Base-by-base conservation (phyloP, 2,888 invertebrate genomes). In the Dysmachus trigonus region DNA sequence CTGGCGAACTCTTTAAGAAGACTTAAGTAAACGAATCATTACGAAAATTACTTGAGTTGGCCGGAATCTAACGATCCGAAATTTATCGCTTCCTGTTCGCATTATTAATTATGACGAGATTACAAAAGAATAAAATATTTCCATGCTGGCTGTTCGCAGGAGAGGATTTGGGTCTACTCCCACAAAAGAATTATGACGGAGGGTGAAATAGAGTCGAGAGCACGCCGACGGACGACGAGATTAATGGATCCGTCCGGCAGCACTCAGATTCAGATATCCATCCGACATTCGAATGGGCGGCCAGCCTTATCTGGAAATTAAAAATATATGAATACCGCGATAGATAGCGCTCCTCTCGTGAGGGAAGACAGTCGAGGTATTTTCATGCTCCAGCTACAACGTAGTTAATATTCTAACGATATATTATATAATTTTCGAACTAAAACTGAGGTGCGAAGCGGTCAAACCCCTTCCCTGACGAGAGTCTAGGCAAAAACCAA, bases 111-210 rank as follows among this genome's bases (percentile, higher is more conserved):
- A 62, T 82, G 82, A 62, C 71, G n/a, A 82, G 82, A 62, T 82
- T 82, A 82, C 82, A 82, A 82, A 82, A 62, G 82, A 82, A 82
- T 82, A 82, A 82, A 82, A 82, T 35, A 71, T 71, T 82, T 82
- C 22, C 33, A 71, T 33, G 33, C 62, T 62, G 82, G 62, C 82
- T 33, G 82, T 82, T 62, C 35, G 71, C 62, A 62, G 62, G 51
- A 82, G 82, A 62, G 82, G 82, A 82, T 82, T 82, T 82, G 62
- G 82, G 82, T 82, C 71, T 82, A 82, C 71, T 82, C 71, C 62
- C 82, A 82, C 82, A 82, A 82, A 82, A 82, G 82, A 82, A 71
- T 82, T 82, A 82, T 82, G 82, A 71, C 35, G 31, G 71, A 71
- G 82, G 82, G 82, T 71, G 71, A 82, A 82, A 82, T 71, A 62